These are phyloP conservation scores for Neocloeon triangulifer DNA, from an alignment of 1,140 invertebrate genomes.

Conservation along the genomic window DNA sequence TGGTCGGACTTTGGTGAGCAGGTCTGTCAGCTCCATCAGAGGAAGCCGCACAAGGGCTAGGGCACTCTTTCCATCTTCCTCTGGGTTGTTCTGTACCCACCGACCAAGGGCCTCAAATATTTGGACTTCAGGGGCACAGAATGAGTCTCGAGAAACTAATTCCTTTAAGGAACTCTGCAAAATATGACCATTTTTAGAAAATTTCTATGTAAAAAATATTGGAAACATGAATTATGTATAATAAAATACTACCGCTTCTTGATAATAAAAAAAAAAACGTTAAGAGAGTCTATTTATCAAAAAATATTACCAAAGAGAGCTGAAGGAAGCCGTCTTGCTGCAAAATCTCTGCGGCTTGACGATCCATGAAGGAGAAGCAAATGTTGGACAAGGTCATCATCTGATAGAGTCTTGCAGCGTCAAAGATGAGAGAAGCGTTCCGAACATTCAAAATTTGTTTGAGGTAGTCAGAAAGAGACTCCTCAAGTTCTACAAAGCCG, in stretches of 20 bases:
- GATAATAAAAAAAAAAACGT: conserved; percentile 6
- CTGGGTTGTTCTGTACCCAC: conserved; percentile 63
- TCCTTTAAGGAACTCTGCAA: conserved; percentile 47
- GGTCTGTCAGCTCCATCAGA: conserved; percentile 65
- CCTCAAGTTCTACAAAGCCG: conserved; percentile 79
- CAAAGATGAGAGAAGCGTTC: conserved; percentile 85
- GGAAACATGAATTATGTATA: conserved; percentile 6
- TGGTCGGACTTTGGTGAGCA: conserved; percentile 69
- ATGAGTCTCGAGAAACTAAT: conserved; percentile 78
- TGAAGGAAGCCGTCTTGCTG: conserved; percentile 61
- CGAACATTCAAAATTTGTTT: conserved; percentile 61
- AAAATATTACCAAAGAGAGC: conserved; percentile 67
- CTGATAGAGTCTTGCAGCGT: conserved; percentile 60
- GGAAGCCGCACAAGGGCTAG: conserved; percentile 45
- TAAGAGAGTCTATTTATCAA: too few relatives aligned
- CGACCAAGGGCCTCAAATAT: conserved; percentile 73
- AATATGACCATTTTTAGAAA: conserved; percentile 9
- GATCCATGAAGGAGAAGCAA: conserved; percentile 59
- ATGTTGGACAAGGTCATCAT: conserved; percentile 33
- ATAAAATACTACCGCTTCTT: conserved; percentile 1
- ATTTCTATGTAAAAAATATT: too few relatives aligned
- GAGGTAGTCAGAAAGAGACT: conserved; percentile 79
- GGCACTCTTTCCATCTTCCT: conserved; percentile 22
- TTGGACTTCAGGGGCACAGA: conserved; percentile 86
- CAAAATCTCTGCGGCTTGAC: conserved; percentile 64